These are phyloP conservation scores for Chrysolina haemoptera DNA, from an alignment of 2,888 invertebrate species.

Conservation along the genomic window DNA sequence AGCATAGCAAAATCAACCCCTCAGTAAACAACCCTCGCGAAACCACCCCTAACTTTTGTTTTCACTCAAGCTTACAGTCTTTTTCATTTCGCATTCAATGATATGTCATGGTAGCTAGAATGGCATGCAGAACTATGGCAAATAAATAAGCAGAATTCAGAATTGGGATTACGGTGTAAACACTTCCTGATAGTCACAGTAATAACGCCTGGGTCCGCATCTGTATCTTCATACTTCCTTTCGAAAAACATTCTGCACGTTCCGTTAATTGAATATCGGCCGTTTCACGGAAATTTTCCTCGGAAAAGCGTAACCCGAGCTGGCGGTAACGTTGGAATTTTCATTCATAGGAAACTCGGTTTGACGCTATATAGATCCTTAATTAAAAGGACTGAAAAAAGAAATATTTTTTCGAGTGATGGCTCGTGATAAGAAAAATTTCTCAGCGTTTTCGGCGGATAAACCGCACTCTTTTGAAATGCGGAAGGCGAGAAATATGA, in stretches of 20 bases:
- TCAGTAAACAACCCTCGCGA: too few relatives aligned
- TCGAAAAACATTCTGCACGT: not conserved
- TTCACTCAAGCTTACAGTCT: too few relatives aligned
- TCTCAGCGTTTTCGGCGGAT: not conserved
- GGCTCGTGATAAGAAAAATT: constrained; percentile 22
- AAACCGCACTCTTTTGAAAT: not conserved
- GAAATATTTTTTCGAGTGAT: constrained; percentile 17
- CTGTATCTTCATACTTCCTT: not conserved
- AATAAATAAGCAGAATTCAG: too few relatives aligned
- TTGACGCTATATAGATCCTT: constrained; percentile 17
- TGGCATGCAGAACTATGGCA: too few relatives aligned
- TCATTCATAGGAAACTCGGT: constrained; percentile 4
- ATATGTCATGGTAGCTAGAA: too few relatives aligned
- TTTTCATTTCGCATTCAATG: too few relatives aligned
- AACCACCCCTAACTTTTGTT: too few relatives aligned
- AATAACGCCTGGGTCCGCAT: not conserved
- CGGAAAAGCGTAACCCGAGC: not conserved
- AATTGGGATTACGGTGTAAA: too few relatives aligned
- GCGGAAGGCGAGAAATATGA: not conserved
- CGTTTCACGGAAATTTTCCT: constrained; percentile 6
- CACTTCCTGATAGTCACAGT: not conserved
- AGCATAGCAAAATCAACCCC: too few relatives aligned
- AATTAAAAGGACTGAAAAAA: constrained; percentile 6
- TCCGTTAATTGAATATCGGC: not conserved
- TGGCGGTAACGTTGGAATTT: not conserved